Evolutionary conservation across 2,113 vertebrate genomes (phyloP).

Genomic region (Orcinus orca): DNA sequence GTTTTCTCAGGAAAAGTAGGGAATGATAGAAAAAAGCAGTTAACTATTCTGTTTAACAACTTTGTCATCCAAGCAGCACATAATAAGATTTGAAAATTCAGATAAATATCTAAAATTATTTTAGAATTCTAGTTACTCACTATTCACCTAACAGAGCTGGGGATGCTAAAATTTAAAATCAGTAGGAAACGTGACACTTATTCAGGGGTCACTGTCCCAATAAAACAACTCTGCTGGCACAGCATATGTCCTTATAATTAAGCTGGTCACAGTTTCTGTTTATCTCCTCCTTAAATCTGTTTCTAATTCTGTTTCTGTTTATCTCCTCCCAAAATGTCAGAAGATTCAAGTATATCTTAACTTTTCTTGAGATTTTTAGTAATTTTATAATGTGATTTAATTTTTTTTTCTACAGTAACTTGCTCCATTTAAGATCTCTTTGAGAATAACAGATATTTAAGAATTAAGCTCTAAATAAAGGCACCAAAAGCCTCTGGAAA

Average conservation of each 20-base stretch:
- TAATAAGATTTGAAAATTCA: neutral
- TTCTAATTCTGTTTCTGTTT: neutral
- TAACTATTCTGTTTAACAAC: neutral
- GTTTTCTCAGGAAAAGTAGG: neutral
- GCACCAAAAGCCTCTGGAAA: neutral
- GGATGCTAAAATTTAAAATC: neutral
- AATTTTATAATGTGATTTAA: neutral
- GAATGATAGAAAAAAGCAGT: neutral
- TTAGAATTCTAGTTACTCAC: neutral
- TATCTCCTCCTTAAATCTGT: neutral
- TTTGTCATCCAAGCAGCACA: neutral
- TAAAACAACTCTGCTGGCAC: fast-evolving
- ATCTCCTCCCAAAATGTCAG: neutral
- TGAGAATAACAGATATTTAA: neutral
- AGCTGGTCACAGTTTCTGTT: neutral
- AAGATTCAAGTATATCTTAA: neutral
- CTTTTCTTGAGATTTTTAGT: neutral
- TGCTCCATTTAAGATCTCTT: neutral
- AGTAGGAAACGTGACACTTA: neutral
- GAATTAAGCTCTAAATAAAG: neutral
- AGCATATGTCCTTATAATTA: neutral
- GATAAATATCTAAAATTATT: neutral
- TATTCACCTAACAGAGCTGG: neutral
- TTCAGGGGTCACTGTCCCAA: neutral
- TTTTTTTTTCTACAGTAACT: slow-evolving; percentile 10